Percentiles rank a stretch among this genome's conserved stretches.
Conservation (phyloP, 2,113 vertebrate genomes). For the Chinchilla lanigera region DNA sequence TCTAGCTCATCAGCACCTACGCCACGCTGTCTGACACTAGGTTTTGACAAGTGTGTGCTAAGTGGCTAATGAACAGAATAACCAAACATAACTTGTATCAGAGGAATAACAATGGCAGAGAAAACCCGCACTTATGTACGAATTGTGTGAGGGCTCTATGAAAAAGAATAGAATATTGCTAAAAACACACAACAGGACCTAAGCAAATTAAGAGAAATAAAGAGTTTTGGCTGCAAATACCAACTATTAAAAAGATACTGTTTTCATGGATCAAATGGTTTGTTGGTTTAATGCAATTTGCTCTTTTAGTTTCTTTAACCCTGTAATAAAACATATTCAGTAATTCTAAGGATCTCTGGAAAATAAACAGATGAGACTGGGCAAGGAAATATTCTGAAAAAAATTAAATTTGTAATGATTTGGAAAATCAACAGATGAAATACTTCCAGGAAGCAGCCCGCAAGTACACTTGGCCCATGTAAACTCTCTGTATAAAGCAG, state of each 20-base stretch:
- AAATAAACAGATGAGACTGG: neutral
- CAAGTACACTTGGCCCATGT: no score
- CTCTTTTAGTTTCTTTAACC: neutral
- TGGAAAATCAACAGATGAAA: neutral
- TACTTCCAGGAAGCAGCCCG: neutral
- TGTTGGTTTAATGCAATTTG: neutral
- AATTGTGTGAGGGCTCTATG: neutral
- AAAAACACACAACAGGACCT: neutral
- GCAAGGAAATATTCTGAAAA: neutral
- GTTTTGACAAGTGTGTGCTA: neutral
- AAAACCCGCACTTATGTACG: neutral
- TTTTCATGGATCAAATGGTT: neutral
- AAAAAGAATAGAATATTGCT: neutral
- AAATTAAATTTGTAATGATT: neutral
- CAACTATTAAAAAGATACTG: neutral
- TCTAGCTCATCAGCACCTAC: neutral
- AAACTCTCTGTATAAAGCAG: neutral
- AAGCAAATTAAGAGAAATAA: neutral
- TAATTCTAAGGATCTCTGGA: neutral
- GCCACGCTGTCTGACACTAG: neutral
- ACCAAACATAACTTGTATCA: neutral
- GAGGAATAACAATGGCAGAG: neutral
- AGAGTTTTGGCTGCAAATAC: neutral
- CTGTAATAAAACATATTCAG: neutral
- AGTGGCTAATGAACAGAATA: neutral